Base-by-base conservation (phyloP, 2,888 invertebrate species). In the Catocala sponsa region DNA sequence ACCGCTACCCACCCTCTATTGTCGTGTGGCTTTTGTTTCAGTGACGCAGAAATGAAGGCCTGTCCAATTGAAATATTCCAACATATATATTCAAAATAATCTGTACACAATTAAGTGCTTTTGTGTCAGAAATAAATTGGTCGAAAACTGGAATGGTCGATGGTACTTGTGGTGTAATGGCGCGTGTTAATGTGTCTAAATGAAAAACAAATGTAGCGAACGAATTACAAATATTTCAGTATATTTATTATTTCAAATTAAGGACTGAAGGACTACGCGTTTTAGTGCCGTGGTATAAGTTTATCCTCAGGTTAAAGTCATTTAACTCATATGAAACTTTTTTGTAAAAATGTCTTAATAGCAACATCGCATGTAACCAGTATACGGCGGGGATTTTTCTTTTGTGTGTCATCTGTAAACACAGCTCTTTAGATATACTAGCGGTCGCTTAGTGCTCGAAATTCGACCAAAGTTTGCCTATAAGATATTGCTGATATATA, bases 21-120 rank as follows among this genome's bases (percentile, higher is more conserved):
- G 65, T 76, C 48, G 6, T 6, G 6, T 4, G 13, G 59, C 75
- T 66, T 74, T 77, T 74, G 78, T 74, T 65, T 70, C 13, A 15
- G 15, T 41, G 50, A 46, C 53, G 59, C 55, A 49, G 56, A 70
- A 74, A 63, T 76, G 53, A 66, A 50, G 67, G 55, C 44, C 54
- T 61, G 52, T 62, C 53, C 59, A 79, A 81, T 72, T 70, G 70
- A 74, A 74, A 74, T 65, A 63, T 76, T 66, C 51, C 48, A 70
- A 59, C 58, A 51, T 64, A 41, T 38, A 53, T 41, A 66, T 65
- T 60, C 57, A 48, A 38, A 68, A 63, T 74, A 68, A 76, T 70
- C 63, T 70, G 61, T 42, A 59, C 47, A 38, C 56, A 66, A 67
- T 72, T 72, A 68, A 69, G 63, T 56, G 63, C 55, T 53, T 55